Evolutionary conservation across 2,797 vertebrate species (phyloP).

Genomic region (Dromococcyx pavoninus): DNA sequence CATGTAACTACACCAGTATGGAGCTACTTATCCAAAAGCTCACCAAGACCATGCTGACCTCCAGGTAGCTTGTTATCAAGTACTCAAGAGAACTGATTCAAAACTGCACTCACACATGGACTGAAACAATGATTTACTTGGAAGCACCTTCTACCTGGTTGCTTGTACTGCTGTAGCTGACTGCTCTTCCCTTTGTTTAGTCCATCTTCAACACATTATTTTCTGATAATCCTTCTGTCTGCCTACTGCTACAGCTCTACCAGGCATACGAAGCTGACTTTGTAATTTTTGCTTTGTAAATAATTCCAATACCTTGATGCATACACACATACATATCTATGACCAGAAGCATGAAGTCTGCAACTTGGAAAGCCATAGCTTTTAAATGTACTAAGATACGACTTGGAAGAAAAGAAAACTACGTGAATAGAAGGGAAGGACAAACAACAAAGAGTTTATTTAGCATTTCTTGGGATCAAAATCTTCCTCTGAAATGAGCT

Average conservation of each 20-base stretch:
- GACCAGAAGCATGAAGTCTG: background rate
- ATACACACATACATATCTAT: accelerated
- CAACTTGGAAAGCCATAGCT: background rate
- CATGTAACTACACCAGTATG: background rate
- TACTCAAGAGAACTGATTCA: background rate
- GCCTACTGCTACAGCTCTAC: background rate
- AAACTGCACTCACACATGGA: background rate
- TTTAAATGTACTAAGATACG: background rate
- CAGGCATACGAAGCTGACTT: background rate
- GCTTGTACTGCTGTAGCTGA: background rate
- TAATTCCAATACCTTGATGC: background rate
- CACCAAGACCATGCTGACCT: background rate
- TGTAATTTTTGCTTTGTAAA: background rate
- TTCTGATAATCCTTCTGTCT: background rate
- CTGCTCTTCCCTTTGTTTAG: background rate
- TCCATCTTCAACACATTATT: background rate
- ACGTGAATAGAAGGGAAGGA: background rate
- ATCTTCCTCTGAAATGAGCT: background rate
- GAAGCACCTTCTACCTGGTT: background rate
- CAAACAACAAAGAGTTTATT: background rate
- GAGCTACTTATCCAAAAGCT: background rate
- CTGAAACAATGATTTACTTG: background rate
- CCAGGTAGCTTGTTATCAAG: background rate
- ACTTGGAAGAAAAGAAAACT: background rate
- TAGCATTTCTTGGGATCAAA: background rate